Percentiles rank a stretch among this genome's conserved stretches.
These are phyloP conservation scores for Linhomoeus sp. DNA, from an alignment of 2,888 invertebrate genomes.

Conservation along the genomic window DNA sequence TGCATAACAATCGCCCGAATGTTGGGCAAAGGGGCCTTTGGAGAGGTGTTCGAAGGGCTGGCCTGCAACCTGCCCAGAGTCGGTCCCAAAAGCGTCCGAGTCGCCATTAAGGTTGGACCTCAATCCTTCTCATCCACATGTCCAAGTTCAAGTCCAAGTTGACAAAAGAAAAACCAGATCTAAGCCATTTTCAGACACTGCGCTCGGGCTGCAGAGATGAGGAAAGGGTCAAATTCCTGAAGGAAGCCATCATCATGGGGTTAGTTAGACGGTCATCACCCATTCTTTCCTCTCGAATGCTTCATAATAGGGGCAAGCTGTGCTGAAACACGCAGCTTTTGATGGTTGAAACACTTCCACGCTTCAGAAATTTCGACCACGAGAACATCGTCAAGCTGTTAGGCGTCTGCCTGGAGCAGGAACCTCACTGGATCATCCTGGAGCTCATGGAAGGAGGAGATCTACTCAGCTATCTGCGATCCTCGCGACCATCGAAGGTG, in stretches of 20 bases:
- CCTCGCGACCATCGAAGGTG: constrained; percentile 54
- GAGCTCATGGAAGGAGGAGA: constrained; percentile 97
- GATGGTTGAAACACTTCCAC: too few species aligned
- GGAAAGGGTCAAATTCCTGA: constrained; percentile 75
- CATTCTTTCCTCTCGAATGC: too few species aligned
- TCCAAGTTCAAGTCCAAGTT: not conserved
- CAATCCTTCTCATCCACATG: too few species aligned
- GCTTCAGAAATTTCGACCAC: constrained; percentile 69
- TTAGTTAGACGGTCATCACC: constrained; percentile 9
- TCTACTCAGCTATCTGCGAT: constrained; percentile 64
- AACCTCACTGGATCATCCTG: constrained; percentile 77
- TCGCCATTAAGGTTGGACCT: constrained; percentile 81
- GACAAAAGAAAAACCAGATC: not conserved
- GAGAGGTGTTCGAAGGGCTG: constrained; percentile 83
- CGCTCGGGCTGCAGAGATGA: constrained; percentile 60
- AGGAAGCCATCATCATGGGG: constrained; percentile 86
- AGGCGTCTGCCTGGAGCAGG: constrained; percentile 67
- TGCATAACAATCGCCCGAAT: constrained; percentile 69
- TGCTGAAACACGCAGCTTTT: too few species aligned
- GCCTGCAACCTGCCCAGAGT: constrained; percentile 45
- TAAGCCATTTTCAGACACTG: constrained; percentile 44
- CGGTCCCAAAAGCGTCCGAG: constrained; percentile 43
- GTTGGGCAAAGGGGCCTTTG: constrained; percentile 86
- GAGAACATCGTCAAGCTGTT: constrained; percentile 76
- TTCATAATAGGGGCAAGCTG: too few species aligned